Base-by-base conservation (phyloP, 2,113 vertebrate genomes). In the Silurus meridionalis region DNA sequence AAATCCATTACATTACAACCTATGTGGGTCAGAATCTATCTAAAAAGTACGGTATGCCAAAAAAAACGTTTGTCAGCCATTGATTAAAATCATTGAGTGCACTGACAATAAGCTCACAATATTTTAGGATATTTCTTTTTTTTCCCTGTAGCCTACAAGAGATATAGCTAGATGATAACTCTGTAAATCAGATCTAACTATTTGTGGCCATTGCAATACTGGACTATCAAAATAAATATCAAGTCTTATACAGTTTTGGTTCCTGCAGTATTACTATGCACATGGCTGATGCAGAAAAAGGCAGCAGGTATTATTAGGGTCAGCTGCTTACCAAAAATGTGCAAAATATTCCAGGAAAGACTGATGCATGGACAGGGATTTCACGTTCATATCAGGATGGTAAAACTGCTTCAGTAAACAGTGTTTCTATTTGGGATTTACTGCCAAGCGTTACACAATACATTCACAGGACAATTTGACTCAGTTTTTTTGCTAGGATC, bases 341-440 rank as follows among this genome's bases (percentile, higher is more conserved):
- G 85, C 86, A 85, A 81, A 79, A 91, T 88, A 92, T 93, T 93
- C 91, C 83, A 92, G 86, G 81, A 21, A 82, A 91, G 90, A 89
- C 91, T 86, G 91, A 90, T 86, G 80, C 84, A 88, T 91, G 90
- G 91, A 91, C 89, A 48, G 90, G 90, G 90, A 92, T 92, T 92
- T 92, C 85, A 37, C 72, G 28, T 85, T 71, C 72, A 74, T 25
- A 89, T 89, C 83, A 87, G 91, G 87, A 91, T 90, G 83, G 90
- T 89, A 91, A 37, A 93, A 93, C 90, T 92, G 93, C 92, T 94
- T 87, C 28, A 90, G 90, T 82, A 87, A 93, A 91, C 90, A 87
- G 78, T 57, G 92, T 87, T 89, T 86, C 88, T 90, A 81, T 81
- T 82, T 28, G 58, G 83, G 74, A 86, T 87, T 83, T 15, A n/a